phyloP scores from a whole-genome alignment of 2,888 invertebrate species.

The Hedya salicella region DNA sequence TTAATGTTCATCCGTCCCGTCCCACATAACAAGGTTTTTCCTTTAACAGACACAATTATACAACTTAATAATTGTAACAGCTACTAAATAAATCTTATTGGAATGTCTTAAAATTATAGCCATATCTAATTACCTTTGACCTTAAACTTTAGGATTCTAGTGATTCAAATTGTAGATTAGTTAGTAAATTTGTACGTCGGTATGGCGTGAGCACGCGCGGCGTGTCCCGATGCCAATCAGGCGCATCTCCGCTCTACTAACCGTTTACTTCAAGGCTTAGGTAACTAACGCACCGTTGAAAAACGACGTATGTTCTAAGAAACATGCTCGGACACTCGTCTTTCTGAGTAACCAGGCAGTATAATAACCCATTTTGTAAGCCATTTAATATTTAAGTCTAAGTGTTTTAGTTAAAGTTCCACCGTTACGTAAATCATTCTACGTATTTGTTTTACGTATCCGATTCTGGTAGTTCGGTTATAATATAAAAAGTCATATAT shows the following conservation, averaged over 20 bases:
- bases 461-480: not conserved
- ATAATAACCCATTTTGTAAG: too few species aligned
- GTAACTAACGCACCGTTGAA: conserved; percentile 13
- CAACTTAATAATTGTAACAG: too few species aligned
- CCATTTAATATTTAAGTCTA: not conserved
- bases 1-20: too few species aligned
- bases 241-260: conserved; percentile 30
- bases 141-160: conserved; percentile 2
- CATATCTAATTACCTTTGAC: not conserved
- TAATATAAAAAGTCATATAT: too few species aligned
- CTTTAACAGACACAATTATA: too few species aligned
- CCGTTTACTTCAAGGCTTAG: conserved; percentile 26
- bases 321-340: not conserved
- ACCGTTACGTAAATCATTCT: not conserved
- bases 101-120: not conserved
- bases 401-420: not conserved
- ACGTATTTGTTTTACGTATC: not conserved
- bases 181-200: conserved; percentile 10
- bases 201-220: conserved; percentile 24
- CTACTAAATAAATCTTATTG: not conserved
- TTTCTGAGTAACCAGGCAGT: not conserved
- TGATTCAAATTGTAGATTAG: conserved; percentile 12
- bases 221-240: conserved; percentile 33
- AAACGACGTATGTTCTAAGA: not conserved
- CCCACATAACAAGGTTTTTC: too few species aligned